phyloP scores from a whole-genome alignment of 2,888 invertebrate species.

The Norana najaformis region DNA sequence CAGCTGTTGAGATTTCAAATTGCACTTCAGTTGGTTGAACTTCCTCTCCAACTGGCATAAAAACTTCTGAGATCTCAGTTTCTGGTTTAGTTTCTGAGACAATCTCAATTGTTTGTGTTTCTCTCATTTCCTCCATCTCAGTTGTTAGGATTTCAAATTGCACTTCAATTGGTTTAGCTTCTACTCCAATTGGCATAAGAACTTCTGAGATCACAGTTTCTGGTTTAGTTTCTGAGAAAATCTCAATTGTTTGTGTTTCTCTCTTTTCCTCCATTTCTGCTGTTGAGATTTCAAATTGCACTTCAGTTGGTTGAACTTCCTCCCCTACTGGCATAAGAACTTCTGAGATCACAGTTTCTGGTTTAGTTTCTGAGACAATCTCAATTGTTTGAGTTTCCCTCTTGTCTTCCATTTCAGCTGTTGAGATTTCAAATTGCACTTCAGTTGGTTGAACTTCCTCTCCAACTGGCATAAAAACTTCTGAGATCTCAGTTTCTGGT shows the following conservation, averaged over 20 bases:
- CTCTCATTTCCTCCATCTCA: background rate
- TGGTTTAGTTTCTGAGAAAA: background rate
- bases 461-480: conserved; percentile 22
- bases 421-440: conserved; percentile 31
- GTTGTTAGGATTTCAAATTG: conserved; percentile 5
- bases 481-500: conserved; percentile 35
- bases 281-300: conserved; percentile 32
- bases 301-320: conserved; percentile 33
- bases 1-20: conserved; percentile 32
- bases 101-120: background rate
- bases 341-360: conserved; percentile 20
- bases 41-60: conserved; percentile 31
- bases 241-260: background rate
- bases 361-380: background rate
- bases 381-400: background rate
- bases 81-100: background rate
- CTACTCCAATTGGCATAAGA: background rate
- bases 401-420: conserved; percentile 34
- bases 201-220: conserved; percentile 8
- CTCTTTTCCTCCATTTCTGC: conserved; percentile 29
- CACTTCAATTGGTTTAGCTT: background rate
- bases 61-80: conserved; percentile 17
- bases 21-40: conserved; percentile 27
- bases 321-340: conserved; percentile 32
- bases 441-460: conserved; percentile 35